These are phyloP conservation scores for Montifringilla adamsi DNA, from an alignment of 2,113 vertebrate species.

Conservation along the genomic window DNA sequence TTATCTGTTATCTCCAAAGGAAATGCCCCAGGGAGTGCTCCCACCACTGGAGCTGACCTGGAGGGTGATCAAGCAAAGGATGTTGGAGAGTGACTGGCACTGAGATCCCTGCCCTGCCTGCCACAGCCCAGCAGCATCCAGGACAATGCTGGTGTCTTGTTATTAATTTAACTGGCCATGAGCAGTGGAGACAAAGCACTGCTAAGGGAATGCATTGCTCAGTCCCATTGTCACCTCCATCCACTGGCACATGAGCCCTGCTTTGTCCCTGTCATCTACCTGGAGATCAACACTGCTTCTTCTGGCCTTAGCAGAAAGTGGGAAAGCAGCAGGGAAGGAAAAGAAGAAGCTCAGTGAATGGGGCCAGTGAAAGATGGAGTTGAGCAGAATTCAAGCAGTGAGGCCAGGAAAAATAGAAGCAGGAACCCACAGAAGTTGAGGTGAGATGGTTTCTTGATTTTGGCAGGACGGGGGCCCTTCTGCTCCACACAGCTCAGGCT, in stretches of 20 bases:
- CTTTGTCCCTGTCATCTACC: not conserved
- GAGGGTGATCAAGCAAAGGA: not conserved
- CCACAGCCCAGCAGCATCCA: not conserved
- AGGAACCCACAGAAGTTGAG: not conserved
- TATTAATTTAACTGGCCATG: not conserved
- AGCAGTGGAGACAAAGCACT: not conserved
- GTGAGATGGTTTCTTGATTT: not conserved
- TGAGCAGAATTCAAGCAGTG: not conserved
- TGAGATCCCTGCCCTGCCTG: not conserved
- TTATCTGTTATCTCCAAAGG: not conserved
- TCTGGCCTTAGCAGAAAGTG: not conserved
- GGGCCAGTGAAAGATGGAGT: not conserved
- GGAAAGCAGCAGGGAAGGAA: not conserved
- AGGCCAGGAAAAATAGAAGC: not conserved
- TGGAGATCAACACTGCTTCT: not conserved
- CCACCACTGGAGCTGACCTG: not conserved
- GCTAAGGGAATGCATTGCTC: not conserved
- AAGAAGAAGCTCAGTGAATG: not conserved
- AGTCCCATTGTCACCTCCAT: not conserved
- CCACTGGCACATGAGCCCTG: fast-evolving
- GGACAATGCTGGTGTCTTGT: not conserved
- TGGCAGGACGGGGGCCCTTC: not conserved
- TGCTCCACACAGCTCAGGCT: not conserved
- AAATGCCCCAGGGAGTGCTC: not conserved
- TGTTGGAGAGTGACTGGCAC: not conserved